Base-by-base conservation (phyloP, 2,888 invertebrate species). In the Achlya flavicornis region DNA sequence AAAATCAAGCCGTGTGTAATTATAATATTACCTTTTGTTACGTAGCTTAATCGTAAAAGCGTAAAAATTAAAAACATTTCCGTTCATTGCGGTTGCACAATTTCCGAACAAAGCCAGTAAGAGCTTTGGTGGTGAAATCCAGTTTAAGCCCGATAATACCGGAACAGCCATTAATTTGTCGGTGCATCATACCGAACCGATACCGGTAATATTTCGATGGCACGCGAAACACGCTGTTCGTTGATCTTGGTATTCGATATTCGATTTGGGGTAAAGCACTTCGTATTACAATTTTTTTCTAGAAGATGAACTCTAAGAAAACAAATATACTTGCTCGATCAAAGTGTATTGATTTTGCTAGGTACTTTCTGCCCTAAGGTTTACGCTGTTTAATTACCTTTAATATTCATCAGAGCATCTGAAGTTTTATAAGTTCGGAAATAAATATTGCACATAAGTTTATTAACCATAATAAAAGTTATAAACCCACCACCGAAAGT, bases 111-210 rank as follows among this genome's bases (percentile, higher is more conserved):
- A 67, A 67, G 67, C 68, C 62, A n/a, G 57, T 62, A 10, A 4
- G 19, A 64, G 41, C 61, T 48, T 57, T 66, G 65, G 46, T 63
- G 38, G 64, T 59, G 65, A 62, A 72, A 73, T 69, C 74, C 72
- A 64, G 64, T 62, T 64, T 61, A 72, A 78, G 68, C 78, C 72
- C 67, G 71, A 70, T 77, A 79, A 79, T 78, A 69, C 76, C 75
- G 72, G 68, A 64, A 70, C 64, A 73, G 71, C 73, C 72, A 75
- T 80, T 76, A 78, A 80, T 80, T 78, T 75, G 73, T 68, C 72
- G 70, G 70, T 69, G 73, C 77, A 75, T 77, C 73, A 74, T 72
- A 68, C 62, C 66, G 64, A 66, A 68, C 62, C 66, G 64, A 66
- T 70, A 66, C 69, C 66, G 64, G 62, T 61, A 19, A 58, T 62